Conservation (phyloP, 2,888 invertebrate genomes). For the Leistus spinibarbis region DNA sequence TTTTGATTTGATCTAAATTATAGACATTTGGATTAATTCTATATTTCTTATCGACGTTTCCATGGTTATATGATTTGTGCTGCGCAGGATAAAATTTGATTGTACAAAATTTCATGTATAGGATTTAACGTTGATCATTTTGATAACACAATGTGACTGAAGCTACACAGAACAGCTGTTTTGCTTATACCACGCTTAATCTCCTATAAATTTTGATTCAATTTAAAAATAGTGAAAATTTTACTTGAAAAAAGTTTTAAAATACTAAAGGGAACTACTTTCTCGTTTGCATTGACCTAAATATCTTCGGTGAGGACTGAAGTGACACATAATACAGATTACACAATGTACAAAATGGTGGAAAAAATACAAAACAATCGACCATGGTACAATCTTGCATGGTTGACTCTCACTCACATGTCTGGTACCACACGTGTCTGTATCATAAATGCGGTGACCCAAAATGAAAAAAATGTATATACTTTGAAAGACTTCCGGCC, state of each 20-base stretch:
- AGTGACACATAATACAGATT: neutral
- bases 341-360: neutral
- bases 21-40: neutral
- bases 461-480: too few relatives aligned
- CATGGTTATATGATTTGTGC: too few relatives aligned
- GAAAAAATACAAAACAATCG: neutral
- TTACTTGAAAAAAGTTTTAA: neutral
- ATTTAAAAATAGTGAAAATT: neutral
- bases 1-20: neutral
- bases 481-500: slow-evolving; percentile 1
- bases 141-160: too few relatives aligned
- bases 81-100: too few relatives aligned
- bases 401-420: neutral
- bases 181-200: too few relatives aligned
- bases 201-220: neutral
- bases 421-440: neutral
- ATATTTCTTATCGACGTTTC: too few relatives aligned
- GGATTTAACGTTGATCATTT: too few relatives aligned
- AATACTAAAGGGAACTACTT: neutral
- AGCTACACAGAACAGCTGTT: too few relatives aligned
- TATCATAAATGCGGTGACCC: neutral
- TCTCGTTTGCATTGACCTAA: neutral
- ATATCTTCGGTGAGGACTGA: neutral
- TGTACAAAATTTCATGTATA: too few relatives aligned
- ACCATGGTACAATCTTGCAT: neutral